phyloP scores from a whole-genome alignment of 2,888 invertebrate genomes.

The Pyrrhosoma nymphula region DNA sequence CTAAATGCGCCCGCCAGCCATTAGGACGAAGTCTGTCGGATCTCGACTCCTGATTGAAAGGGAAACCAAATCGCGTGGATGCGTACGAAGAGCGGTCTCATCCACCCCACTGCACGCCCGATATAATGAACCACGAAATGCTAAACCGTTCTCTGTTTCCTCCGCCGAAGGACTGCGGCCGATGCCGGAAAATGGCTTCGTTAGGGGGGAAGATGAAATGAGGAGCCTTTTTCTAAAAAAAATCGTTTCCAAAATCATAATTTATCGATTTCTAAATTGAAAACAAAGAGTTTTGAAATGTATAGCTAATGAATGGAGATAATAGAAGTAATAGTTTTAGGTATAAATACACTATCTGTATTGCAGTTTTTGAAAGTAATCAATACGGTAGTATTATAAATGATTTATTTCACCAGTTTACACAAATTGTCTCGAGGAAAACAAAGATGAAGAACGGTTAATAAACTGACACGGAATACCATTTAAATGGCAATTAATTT shows the following conservation, averaged over 20 bases:
- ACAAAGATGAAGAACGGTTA: too few species aligned
- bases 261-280: not conserved
- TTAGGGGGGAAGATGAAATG: not conserved
- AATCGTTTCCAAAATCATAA: not conserved
- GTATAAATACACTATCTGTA: too few species aligned
- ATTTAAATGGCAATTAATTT: too few species aligned
- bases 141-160: not conserved
- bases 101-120: not conserved
- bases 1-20: not conserved
- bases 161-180: not conserved
- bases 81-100: not conserved
- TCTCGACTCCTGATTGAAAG: not conserved
- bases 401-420: too few species aligned
- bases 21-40: not conserved
- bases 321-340: too few species aligned
- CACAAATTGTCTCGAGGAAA: too few species aligned
- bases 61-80: not conserved
- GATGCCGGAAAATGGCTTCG: not conserved
- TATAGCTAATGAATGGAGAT: too few species aligned
- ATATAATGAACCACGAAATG: not conserved
- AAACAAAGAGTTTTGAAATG: not conserved
- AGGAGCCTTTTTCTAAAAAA: not conserved
- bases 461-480: too few species aligned
- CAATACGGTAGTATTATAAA: too few species aligned
- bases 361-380: too few species aligned